These are phyloP conservation scores for Hiodon tergisus DNA, from an alignment of 2,113 vertebrate genomes.

Conservation along the genomic window DNA sequence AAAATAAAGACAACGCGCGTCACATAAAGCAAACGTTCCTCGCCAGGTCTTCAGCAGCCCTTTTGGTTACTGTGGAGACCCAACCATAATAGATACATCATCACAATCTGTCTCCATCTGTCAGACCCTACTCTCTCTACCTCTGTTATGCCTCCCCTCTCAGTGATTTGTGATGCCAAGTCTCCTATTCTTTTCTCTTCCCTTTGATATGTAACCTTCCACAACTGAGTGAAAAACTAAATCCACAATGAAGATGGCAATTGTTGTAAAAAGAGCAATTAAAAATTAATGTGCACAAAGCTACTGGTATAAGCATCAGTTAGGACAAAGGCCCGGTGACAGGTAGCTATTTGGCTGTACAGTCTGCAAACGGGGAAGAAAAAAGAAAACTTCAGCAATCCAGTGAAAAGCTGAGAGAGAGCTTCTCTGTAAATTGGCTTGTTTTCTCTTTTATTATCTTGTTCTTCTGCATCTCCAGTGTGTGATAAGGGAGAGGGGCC, in stretches of 20 bases:
- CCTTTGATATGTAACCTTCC: constrained; percentile 38
- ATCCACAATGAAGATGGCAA: constrained; percentile 38
- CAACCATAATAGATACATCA: constrained; percentile 19
- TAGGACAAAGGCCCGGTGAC: constrained; percentile 48
- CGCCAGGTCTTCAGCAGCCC: constrained; percentile 15
- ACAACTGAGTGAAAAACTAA: constrained; percentile 33
- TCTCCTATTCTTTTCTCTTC: constrained; percentile 19
- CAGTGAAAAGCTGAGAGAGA: constrained; percentile 25
- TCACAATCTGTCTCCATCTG: constrained; percentile 13
- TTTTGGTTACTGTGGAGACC: constrained; percentile 28
- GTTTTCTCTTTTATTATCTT: constrained; percentile 25
- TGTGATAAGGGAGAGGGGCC: constrained; percentile 31
- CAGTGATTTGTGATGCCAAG: constrained; percentile 24
- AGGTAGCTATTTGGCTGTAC: constrained; percentile 53
- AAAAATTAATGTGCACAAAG: constrained; percentile 50
- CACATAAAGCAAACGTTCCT: not conserved
- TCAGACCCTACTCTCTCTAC: not conserved
- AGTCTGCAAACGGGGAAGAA: constrained; percentile 37
- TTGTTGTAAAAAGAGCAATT: constrained; percentile 47
- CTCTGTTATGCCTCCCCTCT: constrained; percentile 16
- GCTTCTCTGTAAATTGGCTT: constrained; percentile 34
- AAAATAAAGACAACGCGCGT: not conserved
- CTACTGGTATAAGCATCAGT: constrained; percentile 40
- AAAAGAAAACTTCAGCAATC: constrained; percentile 25
- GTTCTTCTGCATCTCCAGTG: constrained; percentile 28